These are phyloP conservation scores for Turnix velox DNA, from an alignment of 2,113 vertebrate genomes.

Conservation along the genomic window DNA sequence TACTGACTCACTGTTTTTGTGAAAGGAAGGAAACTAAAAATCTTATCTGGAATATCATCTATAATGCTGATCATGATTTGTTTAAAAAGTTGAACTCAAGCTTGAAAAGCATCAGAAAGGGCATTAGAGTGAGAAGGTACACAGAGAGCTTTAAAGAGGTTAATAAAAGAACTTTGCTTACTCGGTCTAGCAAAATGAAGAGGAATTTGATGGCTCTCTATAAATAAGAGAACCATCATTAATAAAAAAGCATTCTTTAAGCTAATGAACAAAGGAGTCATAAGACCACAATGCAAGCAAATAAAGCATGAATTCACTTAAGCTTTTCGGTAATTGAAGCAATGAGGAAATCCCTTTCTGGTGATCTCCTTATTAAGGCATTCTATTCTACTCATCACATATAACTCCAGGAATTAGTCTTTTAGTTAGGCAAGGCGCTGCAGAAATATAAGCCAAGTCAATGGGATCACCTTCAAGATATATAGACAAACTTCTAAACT, in stretches of 20 bases:
- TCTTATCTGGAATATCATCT: neutral
- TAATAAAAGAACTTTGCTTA: neutral
- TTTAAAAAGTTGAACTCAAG: neutral
- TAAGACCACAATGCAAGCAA: neutral
- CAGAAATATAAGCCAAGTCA: neutral
- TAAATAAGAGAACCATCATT: neutral
- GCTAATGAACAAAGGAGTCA: neutral
- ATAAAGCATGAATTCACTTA: neutral
- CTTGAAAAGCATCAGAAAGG: neutral
- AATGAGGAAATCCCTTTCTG: neutral
- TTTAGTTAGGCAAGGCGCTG: neutral
- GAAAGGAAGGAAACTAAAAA: constrained; percentile 13
- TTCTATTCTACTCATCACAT: neutral
- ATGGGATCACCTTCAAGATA: neutral
- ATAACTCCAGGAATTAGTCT: neutral
- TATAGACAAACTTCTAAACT: neutral
- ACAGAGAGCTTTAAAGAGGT: neutral
- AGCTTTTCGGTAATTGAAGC: neutral
- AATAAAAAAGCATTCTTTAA: neutral
- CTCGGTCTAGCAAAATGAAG: neutral
- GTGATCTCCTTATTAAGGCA: neutral
- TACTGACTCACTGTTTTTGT: neutral
- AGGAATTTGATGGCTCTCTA: neutral
- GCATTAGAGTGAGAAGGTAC: neutral
- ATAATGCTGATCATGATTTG: neutral